These are phyloP conservation scores for Ormia ochracea DNA, from an alignment of 2,888 invertebrate genomes.

Conservation along the genomic window DNA sequence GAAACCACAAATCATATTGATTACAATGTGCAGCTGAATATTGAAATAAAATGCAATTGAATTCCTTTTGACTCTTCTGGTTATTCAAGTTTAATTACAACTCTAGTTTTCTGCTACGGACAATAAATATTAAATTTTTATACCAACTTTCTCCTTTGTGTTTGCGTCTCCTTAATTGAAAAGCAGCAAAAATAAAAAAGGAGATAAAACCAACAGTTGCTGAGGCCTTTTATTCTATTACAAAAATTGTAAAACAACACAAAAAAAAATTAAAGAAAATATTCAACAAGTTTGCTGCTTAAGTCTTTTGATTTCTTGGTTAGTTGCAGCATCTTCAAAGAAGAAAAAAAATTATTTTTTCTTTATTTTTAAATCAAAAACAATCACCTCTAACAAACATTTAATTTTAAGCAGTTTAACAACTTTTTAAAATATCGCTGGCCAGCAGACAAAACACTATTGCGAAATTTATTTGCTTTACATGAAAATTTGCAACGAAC, in stretches of 20 bases:
- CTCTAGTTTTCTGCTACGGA: not conserved
- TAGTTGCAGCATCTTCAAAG: not conserved
- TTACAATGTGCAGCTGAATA: too few relatives aligned
- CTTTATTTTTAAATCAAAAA: not conserved
- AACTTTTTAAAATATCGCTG: not conserved
- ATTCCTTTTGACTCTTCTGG: too few relatives aligned
- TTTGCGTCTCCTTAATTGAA: conserved; percentile 19
- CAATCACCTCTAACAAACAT: not conserved
- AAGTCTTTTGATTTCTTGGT: not conserved
- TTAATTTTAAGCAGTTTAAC: not conserved
- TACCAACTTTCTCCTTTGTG: conserved; percentile 39
- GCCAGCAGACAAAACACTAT: not conserved
- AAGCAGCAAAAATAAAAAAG: not conserved
- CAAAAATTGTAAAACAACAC: not conserved
- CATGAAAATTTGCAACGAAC: not conserved
- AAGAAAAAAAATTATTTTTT: not conserved
- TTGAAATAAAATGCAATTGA: too few relatives aligned
- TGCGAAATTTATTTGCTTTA: conserved; percentile 3
- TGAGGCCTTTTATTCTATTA: conserved; percentile 11
- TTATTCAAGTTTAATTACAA: too few relatives aligned
- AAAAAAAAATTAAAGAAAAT: not conserved
- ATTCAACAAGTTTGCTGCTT: not conserved
- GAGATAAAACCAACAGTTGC: not conserved
- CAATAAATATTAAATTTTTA: not conserved
- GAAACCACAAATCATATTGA: too few relatives aligned